A percentile compares a stretch with the other conserved stretches of the same genome.
Conservation (phyloP, 2,888 invertebrate genomes). For the Miltochrista miniata region DNA sequence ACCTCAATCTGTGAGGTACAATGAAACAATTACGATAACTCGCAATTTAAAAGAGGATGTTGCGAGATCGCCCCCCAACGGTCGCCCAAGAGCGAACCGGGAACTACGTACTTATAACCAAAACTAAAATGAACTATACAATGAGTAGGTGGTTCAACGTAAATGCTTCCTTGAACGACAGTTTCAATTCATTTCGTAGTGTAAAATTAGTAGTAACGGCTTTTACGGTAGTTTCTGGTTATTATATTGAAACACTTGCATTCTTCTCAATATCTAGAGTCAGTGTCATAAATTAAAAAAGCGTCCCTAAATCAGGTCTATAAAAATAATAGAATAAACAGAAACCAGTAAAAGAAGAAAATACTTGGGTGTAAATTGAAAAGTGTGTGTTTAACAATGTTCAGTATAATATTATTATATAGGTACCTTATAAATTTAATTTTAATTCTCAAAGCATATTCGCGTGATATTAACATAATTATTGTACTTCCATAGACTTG, state of each 20-base stretch:
- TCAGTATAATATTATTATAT: no score
- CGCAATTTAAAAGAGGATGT: constrained; percentile 83
- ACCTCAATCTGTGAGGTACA: constrained; percentile 72
- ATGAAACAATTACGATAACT: constrained; percentile 83
- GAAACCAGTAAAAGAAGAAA: no score
- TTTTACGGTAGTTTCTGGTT: not conserved
- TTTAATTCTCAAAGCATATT: no score
- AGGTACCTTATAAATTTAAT: no score
- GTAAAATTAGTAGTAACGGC: not conserved
- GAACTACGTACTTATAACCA: constrained; percentile 45
- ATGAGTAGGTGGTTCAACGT: constrained; percentile 20
- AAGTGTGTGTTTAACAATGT: no score
- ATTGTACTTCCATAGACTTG: no score
- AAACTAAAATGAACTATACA: not conserved
- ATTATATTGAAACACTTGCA: not conserved
- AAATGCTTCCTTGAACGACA: constrained; percentile 15
- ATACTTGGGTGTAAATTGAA: no score
- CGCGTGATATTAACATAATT: no score
- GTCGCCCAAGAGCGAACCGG: constrained; percentile 59
- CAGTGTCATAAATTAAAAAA: no score
- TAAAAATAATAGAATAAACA: no score
- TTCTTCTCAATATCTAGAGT: no score
- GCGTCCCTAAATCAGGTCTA: no score
- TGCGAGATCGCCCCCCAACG: constrained; percentile 77
- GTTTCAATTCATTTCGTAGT: not conserved